phyloP scores from a whole-genome alignment of 2,113 vertebrate species.

The Vombatus ursinus region DNA sequence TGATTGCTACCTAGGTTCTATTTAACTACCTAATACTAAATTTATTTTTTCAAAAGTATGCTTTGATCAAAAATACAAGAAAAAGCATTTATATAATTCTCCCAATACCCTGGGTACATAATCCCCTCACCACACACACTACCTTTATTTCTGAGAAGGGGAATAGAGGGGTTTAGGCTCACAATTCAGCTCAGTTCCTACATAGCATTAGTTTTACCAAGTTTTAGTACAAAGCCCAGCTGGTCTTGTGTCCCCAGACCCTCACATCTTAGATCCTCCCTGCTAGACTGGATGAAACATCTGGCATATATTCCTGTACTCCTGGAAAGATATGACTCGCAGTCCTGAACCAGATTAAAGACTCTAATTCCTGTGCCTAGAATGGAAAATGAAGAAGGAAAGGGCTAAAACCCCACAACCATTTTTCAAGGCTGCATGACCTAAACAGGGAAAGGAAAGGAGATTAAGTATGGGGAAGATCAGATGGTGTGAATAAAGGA shows the following conservation, averaged over 20 bases:
- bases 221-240: not conserved
- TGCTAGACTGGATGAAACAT: not conserved
- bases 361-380: not conserved
- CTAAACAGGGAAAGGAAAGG: not conserved
- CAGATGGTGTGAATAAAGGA: not conserved
- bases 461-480: not conserved
- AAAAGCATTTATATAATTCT: not conserved
- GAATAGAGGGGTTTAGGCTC: not conserved
- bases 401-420: not conserved
- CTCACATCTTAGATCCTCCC: not conserved
- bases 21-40: not conserved
- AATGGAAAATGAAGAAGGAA: not conserved
- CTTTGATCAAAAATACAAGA: not conserved
- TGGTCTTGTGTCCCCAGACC: not conserved
- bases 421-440: not conserved
- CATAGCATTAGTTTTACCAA: not conserved
- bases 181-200: not conserved
- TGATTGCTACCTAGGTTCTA: not conserved
- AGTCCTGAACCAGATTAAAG: not conserved
- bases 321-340: not conserved
- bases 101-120: not conserved
- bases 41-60: not conserved
- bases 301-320: not conserved
- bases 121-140: not conserved
- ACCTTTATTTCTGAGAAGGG: not conserved